Evolutionary conservation across 2,113 vertebrate genomes (phyloP), one percentile per base, ranked within the genome.

Genomic region (Pitta sordida): DNA sequence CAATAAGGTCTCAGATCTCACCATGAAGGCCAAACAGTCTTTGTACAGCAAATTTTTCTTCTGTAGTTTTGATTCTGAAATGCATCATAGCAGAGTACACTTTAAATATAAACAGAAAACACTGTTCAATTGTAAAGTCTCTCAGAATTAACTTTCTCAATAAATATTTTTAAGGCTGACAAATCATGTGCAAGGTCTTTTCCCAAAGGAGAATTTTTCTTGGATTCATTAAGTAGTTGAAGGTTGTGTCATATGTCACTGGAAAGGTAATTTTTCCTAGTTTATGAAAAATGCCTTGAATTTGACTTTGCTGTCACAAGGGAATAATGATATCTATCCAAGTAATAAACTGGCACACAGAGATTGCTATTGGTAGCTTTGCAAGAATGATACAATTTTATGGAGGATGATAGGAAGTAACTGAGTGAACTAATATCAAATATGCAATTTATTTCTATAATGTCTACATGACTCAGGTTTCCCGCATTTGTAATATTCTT

Each of bases 211-310:
- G 43, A 86, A 77, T 91, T 95, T 96, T 94, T 96, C 93, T 92
- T 91, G 91, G 56, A 94, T 95, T 94, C 90, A 93, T 78, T 96
- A 96, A 95, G 70, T 60, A 94, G 60, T 86, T 93, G 73, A 92
- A 97, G 92, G 64, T 95, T 96, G 70, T 96, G 93, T 76, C 74
- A 59, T 79, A 79, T 92, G 94, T 95, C 94, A 92, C 88, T 92
- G 64, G 93, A 93, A 97, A 96, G 91, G 94, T 96, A 96, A 96
- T 97, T 97, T 96, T 94, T 95, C 93, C 84, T 94, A 76, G 86
- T 93, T 96, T 71, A 92, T 86, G 77, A 97, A 85, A 94, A 96
- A 97, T 85, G 76, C 83, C 85, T 96, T 91, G 94, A 75, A 95
- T 96, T 95, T 96, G 53, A 96, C 95, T 97, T 92, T 97, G 92